Evolutionary conservation across 2,113 vertebrate species (phyloP).

Genomic region (Chamaetylas fuelleborni): DNA sequence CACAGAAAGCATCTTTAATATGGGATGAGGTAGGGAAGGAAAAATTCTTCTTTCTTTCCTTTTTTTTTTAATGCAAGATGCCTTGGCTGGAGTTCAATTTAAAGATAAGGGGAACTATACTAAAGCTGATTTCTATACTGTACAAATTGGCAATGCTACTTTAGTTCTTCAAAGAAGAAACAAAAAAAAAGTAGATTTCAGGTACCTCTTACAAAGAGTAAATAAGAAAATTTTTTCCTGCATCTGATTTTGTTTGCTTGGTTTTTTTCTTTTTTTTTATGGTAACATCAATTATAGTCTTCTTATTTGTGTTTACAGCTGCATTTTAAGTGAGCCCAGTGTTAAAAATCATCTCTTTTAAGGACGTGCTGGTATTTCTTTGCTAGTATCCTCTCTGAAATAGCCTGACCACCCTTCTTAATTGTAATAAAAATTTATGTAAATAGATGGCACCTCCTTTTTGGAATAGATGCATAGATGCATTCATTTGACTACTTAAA

Average conservation of each 20-base stretch:
- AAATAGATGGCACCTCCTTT: not conserved
- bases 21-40: not conserved
- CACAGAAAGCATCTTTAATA: not conserved
- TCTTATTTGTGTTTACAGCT: not conserved
- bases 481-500: not conserved
- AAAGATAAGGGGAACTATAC: not conserved
- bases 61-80: not conserved
- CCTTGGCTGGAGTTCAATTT: not conserved
- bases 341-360: not conserved
- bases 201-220: not conserved
- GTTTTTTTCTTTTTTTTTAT: not conserved
- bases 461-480: not conserved
- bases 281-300: not conserved
- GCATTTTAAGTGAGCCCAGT: not conserved
- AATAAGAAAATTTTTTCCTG: not conserved
- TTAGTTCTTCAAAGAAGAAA: not conserved
- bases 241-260: not conserved
- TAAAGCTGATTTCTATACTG: not conserved
- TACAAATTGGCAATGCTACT: not conserved
- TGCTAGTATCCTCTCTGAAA: not conserved
- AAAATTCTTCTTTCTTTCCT: not conserved
- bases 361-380: not conserved
- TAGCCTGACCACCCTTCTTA: not conserved
- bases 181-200: not conserved
- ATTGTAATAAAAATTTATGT: not conserved